Base-by-base conservation (phyloP, 2,113 vertebrate species). In the Anarrhichthys ocellatus region DNA sequence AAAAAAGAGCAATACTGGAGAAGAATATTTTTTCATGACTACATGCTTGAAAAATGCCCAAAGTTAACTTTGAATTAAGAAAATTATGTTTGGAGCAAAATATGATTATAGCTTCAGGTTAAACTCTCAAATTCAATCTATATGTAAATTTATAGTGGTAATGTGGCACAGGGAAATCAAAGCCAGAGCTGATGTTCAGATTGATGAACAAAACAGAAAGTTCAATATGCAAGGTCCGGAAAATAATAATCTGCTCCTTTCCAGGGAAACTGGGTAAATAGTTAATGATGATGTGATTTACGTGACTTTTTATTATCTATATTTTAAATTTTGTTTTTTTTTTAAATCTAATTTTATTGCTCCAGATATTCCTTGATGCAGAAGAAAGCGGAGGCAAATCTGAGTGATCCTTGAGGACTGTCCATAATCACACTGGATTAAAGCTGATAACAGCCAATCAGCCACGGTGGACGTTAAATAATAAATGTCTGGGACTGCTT, bases 51-150 rank as follows among this genome's bases (percentile, higher is more conserved):
- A 87, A 83, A 83, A 82, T 72, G 20, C 59, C 70, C 52, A 40
- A 73, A 87, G 69, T 91, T 86, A 75, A 89, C 81, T 84, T 85
- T 80, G 87, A 90, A 91, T 92, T 81, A 90, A 92, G 77, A 91
- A 86, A 91, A 91, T 91, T 84, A 92, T 78, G 84, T 93, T 88
- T 91, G 78, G 74, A 89, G 89, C 80, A 86, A 94, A 94, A 94
- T 92, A 93, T 92, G 91, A 91, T 92, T 89, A 93, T 93, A 87
- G 90, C 92, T 94, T 89, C 88, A 88, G 93, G 94, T 93, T 93
- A 93, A 94, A 94, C 91, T 94, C 87, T 92, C 83, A 88, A 95
- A 95, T 94, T 88, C 94, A 95, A 95, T 95, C 93, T 95, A 95
- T 94, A 95, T 95, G 94, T 93, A 94, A 94, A 95, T 95, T 88